Base-by-base conservation (phyloP, 2,888 invertebrate genomes). In the Meteorus colon region DNA sequence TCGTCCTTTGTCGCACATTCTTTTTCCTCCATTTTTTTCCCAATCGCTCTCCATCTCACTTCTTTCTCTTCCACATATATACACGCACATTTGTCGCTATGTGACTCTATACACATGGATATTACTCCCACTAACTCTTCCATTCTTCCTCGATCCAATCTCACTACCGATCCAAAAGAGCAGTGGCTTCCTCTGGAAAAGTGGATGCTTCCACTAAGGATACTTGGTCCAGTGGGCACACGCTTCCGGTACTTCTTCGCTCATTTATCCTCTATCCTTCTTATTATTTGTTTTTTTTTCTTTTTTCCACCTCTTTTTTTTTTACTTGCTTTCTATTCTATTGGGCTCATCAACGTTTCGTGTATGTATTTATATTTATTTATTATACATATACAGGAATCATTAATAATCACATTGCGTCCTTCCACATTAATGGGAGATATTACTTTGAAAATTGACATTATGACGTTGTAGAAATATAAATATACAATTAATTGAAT, bases 161-260 rank as follows among this genome's bases (percentile, higher is more conserved):
- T 78, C 80, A 66, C 59, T 45, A 51, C 68, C 75, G 68, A 48
- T 68, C 45, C 63, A 41, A 68, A 10, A 75, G 79, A 75, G 73
- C 80, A 77, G 79, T 76, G 74, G 76, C 73, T 73, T 84, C 37
- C 86, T 86, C 83, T 83, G 78, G 84, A 85, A 84, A 83, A 86
- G 84, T 84, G 86, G 85, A 84, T 82, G 84, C 83, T 84, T 85
- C 85, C 84, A 82, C 77, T 31, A 74, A 81, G 82, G 82, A 84
- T 82, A 80, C 82, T 82, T 84, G 84, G 81, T 84, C 82, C 82
- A 83, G 80, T 86, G 85, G 84, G 79, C 84, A 86, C 85, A 84
- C 80, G 79, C 82, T 86, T 86, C 86, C 86, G 84, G 85, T 81
- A 79, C 75, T 81, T 82, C 81, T 81, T 82, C 6, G 19, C 55